Evolutionary conservation across 2,797 vertebrate genomes (phyloP), one percentile per base, ranked within the genome.

Genomic region (Rhinogobio ventralis): DNA sequence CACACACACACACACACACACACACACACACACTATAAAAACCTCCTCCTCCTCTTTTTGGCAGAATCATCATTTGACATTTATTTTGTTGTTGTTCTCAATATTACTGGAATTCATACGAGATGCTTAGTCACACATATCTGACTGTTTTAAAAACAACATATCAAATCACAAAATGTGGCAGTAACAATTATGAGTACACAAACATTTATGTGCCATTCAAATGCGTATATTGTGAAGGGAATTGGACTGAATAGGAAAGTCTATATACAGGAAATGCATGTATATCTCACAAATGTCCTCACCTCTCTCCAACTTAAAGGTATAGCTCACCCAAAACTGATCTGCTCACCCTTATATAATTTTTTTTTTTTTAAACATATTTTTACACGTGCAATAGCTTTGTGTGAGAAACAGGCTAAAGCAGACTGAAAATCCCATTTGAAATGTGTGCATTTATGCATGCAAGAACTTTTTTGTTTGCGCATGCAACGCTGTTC

Each of bases 71-170:
- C 67, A 78, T 49, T 64, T 87, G 51, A 87, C 33, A 79, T 75
- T 71, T 74, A 81, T 42, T 81, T 69, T 51, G 79, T 83, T 46
- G 49, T 76, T 85, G 51, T 79, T 88, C 69, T 87, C 85, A 81
- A 69, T 80, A 53, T 86, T 51, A 57, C 45, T 71, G 79, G 62
- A 84, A 82, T 86, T 81, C 64, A 69, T 74, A 81, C 74, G 78
- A 87, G 62, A 68, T 57, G 49, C 78, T 88, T 86, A 85, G 69
- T 89, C 80, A 83, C 72, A 69, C 36, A n/a, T 84, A 79, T 84
- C 85, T 82, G 62, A 51, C 73, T 83, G 79, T 81, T 64, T 87
- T 85, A 85, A 51, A 89, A 85, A 86, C 55, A 83, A 73, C 73
- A 80, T 85, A 60, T 67, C 75, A 79, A 85, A 83, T 64, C 42